Percentiles rank a stretch among this genome's conserved stretches.
phyloP scores from a whole-genome alignment of 2,797 vertebrate genomes.

The Oceanodroma leucorhoa region DNA sequence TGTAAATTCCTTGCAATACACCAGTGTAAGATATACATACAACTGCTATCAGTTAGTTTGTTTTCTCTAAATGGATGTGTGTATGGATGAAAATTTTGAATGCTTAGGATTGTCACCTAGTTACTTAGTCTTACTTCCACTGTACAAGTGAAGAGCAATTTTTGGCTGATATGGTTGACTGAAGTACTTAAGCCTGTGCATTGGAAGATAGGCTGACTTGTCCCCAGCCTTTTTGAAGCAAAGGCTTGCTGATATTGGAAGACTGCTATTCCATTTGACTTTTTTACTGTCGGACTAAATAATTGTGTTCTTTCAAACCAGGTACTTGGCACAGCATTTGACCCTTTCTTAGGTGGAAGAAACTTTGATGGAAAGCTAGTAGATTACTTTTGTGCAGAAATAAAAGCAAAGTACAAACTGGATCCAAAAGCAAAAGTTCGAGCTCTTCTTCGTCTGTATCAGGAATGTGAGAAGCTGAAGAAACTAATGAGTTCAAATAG shows the following conservation, averaged over 20 bases:
- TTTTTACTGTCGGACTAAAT: neutral
- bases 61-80: neutral
- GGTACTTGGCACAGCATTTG: constrained; percentile 83
- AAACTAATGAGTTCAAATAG: constrained; percentile 84
- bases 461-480: constrained; percentile 84
- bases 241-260: neutral
- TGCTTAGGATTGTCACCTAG: neutral
- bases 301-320: constrained; percentile 30
- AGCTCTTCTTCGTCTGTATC: constrained; percentile 79
- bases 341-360: constrained; percentile 81
- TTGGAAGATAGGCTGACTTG: neutral
- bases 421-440: constrained; percentile 79
- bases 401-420: constrained; percentile 80
- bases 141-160: neutral
- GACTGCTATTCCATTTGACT: neutral
- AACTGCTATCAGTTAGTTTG: neutral
- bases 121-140: neutral
- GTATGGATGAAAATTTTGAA: neutral
- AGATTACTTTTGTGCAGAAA: constrained; percentile 81
- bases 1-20: neutral
- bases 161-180: neutral
- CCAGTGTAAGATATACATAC: neutral
- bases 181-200: neutral
- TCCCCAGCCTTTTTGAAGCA: neutral
- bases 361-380: constrained; percentile 82